Percentiles rank a stretch among this genome's conserved stretches.
Evolutionary conservation across 2,113 vertebrate species (phyloP).

Genomic region (Lophotis ruficrista): DNA sequence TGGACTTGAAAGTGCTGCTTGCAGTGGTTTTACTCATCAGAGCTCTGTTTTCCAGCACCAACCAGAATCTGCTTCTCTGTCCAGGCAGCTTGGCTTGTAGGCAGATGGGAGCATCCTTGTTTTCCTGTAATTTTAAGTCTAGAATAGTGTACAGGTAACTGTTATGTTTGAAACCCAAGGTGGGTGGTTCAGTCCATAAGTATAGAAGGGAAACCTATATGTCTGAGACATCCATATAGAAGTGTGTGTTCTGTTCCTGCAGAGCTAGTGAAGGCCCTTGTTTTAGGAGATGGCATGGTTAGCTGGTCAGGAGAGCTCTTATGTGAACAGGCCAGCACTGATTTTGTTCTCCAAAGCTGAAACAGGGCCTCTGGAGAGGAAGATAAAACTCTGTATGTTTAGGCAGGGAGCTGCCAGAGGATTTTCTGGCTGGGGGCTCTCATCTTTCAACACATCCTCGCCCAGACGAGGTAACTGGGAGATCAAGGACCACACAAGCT

Average conservation of each 20-base stretch:
- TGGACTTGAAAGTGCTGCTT: neutral
- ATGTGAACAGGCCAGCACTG: neutral
- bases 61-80: neutral
- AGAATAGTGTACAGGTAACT: neutral
- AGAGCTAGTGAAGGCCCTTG: neutral
- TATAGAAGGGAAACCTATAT: neutral
- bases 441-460: neutral
- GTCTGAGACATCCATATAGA: too few species aligned
- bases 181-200: neutral
- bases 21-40: neutral
- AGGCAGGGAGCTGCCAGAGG: neutral
- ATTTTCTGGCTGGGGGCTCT: slow-evolving; percentile 11
- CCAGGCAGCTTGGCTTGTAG: neutral
- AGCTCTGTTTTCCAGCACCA: neutral
- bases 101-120: neutral
- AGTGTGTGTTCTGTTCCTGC: neutral
- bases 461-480: neutral
- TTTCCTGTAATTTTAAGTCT: neutral
- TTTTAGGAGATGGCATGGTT: neutral
- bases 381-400: neutral
- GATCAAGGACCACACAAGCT: neutral
- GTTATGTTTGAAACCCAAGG: neutral
- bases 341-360: neutral
- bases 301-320: neutral
- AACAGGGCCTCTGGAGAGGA: neutral